A percentile compares a stretch with the other conserved stretches of the same genome.
phyloP scores from a whole-genome alignment of 1,140 invertebrate genomes.

The Aphelenchoides avenae region DNA sequence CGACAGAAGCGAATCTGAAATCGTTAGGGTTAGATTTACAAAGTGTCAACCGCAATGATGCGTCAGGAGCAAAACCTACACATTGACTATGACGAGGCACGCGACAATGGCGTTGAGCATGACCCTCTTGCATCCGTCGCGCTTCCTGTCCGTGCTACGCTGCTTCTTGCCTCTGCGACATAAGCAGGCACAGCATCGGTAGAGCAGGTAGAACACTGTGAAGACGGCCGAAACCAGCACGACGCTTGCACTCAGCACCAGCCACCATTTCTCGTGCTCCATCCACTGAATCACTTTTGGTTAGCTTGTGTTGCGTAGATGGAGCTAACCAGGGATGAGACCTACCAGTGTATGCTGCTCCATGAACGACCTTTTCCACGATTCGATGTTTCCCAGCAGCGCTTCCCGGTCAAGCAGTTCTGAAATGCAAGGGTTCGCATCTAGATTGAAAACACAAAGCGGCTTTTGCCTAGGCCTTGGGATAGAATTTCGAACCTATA shows the following conservation, averaged over 20 bases:
- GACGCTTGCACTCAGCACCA: conserved; percentile 23
- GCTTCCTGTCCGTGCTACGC: conserved; percentile 35
- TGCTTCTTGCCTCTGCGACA: conserved; percentile 20
- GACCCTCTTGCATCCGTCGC: conserved; percentile 45
- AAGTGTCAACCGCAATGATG: conserved; percentile 10
- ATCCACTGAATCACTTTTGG: conserved; percentile 35
- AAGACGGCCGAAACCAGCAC: conserved; percentile 33
- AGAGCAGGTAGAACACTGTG: conserved; percentile 40
- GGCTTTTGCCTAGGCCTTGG: not conserved
- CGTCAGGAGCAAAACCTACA: conserved; percentile 37
- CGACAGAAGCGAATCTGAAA: conserved; percentile 50
- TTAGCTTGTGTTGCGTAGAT: not conserved
- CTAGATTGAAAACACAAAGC: conserved; percentile 7
- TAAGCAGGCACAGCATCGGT: conserved; percentile 48
- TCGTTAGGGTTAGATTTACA: no score
- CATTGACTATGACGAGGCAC: conserved; percentile 42
- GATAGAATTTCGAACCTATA: conserved; percentile 9
- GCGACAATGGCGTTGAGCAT: conserved; percentile 42
- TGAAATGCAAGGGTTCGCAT: not conserved
- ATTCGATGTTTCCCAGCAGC: conserved; percentile 6
- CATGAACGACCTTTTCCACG: conserved; percentile 12
- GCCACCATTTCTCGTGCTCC: conserved; percentile 49
- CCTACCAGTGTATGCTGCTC: conserved; percentile 19
- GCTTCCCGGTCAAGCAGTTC: conserved; percentile 18
- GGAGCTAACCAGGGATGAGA: conserved; percentile 14